Conservation (phyloP, 2,113 vertebrate species). For the Erpornis zantholeuca region DNA sequence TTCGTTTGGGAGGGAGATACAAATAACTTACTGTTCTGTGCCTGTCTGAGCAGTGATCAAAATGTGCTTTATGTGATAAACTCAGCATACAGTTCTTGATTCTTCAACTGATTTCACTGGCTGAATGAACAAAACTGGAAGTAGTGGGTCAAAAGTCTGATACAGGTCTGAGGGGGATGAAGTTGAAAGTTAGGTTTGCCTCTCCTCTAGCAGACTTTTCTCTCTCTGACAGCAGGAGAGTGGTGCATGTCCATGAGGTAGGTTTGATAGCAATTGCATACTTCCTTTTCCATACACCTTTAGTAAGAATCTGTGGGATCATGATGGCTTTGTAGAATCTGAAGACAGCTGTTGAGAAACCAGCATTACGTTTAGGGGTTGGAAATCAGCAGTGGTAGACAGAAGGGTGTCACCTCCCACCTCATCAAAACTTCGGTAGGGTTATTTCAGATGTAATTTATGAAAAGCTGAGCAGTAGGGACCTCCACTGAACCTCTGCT, state of each 20-base stretch:
- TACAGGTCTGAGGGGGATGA: neutral
- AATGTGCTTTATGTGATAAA: rapidly evolving
- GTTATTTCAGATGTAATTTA: neutral
- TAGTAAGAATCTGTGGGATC: neutral
- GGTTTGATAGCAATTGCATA: neutral
- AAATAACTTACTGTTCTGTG: neutral
- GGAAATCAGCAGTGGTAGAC: neutral
- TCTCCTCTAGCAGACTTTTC: neutral
- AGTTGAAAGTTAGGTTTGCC: neutral
- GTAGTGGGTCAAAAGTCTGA: neutral
- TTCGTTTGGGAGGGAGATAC: neutral
- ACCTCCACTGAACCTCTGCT: neutral
- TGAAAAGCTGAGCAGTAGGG: neutral
- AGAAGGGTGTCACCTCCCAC: neutral
- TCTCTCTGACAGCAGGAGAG: neutral
- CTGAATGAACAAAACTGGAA: neutral
- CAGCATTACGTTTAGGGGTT: neutral
- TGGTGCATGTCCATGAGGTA: neutral
- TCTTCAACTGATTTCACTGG: neutral
- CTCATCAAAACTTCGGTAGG: neutral
- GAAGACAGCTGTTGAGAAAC: neutral
- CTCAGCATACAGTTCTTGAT: neutral
- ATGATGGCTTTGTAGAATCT: neutral
- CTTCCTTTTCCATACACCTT: neutral
- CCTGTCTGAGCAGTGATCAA: neutral